Base-by-base conservation (phyloP, 2,113 vertebrate species). In the Heterochromis multidens region DNA sequence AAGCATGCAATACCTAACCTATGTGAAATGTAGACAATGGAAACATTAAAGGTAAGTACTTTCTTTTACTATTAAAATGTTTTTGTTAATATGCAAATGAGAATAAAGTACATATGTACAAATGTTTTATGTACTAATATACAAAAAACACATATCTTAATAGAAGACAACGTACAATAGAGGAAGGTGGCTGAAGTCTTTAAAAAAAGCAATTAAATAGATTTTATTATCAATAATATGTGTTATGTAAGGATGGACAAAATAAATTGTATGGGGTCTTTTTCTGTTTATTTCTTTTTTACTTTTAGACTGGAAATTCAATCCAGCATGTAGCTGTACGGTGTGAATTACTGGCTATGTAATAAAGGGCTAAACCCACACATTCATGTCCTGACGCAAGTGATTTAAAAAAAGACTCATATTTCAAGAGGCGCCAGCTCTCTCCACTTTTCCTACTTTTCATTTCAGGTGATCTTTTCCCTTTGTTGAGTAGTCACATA, bases 321-420 rank as follows among this genome's bases (percentile, higher is more conserved):
- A 79, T 11, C 81, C 31, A 65, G 29, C 37, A 52, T 29, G 33
- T 25, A 37, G 23, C 14, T 40, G 49, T 74, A 88, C 63, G 33
- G 6, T 62, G 87, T 93, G 80, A 89, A 91, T 90, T 85, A 89
- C 61, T 89, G 61, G 60, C 85, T 14, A 21, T 23, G 57, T 58
- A 86, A 87, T 70, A 89, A 86, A 92, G 77, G 23, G 16, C 70
- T 43, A 49, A 87, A 93, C 80, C 77, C 81, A 83, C 77, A 86
- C 80, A 77, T 85, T 86, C 87, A 82, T 65, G 79, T 83, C 77
- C 63, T 91, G 83, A 92, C 70, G 90, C 81, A 87, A 91, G 81
- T 85, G 84, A 93, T 91, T 90, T 83, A 86, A 77, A 81, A 88
- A 86, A 90, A 93, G 57, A 89, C 63, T 78, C 27, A 76, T 35